Base-by-base conservation (phyloP, 2,888 invertebrate species). In the Notocelia uddmanniana region DNA sequence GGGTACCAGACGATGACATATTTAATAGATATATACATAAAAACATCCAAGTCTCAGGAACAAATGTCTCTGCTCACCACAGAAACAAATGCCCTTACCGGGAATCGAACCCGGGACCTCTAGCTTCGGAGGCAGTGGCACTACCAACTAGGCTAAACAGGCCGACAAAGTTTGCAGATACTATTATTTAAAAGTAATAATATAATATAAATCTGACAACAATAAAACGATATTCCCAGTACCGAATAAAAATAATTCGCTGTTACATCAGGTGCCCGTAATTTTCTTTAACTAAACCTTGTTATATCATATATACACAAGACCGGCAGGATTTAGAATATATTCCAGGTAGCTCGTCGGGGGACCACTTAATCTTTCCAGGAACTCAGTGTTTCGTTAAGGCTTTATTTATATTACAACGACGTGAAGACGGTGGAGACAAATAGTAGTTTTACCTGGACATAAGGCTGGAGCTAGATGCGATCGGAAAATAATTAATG, bases 281-380 rank as follows among this genome's bases (percentile, higher is more conserved):
- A 23, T 23, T 59, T 23, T 41, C 59, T 8, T 58, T 19, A 58
- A 37, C 59, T 59, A 11, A 34, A 31, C 48, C 18, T 19, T 5
- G 2, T 31, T 34, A 63, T 34, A 48, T 18, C 5, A 31, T 54
- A 45, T 52, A 15, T 45, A 34, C 57, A 63, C 18, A 21, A 48
- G 31, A 6, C 11, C 15, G 41, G 18, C 50, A 26, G 15, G 57
- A 66, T 66, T 52, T 66, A 52, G 70, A 66, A 70, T 66, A 70
- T 21, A 21, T 58, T 19, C 64, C 48, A 5, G 45, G n/a, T 48
- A 41, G 37, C 41, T 50, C 58, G 62, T 45, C 74, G 18, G 50
- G 74, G 70, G 74, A 73, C 52, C 74, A 59, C 73, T 74, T 74
- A 70, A 74, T 74, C 74, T 74, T 74, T 72, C 52, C 55, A 18